These are phyloP conservation scores for Caenorhabditis angaria DNA, from an alignment of 2,888 invertebrate species.

Conservation along the genomic window DNA sequence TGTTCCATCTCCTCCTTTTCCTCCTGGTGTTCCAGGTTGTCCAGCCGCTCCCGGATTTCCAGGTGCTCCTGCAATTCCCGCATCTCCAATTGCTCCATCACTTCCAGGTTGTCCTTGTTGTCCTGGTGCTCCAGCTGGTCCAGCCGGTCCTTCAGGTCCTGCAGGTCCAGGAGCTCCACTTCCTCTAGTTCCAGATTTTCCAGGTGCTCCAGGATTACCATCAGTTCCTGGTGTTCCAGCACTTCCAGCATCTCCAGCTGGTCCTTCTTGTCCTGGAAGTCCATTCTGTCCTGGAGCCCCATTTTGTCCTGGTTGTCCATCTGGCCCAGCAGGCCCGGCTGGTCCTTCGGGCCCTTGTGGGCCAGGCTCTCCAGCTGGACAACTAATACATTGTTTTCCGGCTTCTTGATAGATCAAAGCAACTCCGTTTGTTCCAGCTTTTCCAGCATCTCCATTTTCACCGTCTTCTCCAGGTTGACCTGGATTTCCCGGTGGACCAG, in stretches of 20 bases:
- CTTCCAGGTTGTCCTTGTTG: conserved; percentile 23
- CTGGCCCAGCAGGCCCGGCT: conserved; percentile 25
- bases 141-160: no score
- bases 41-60: conserved; percentile 21
- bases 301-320: conserved; percentile 32
- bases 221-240: conserved; percentile 15
- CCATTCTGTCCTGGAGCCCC: conserved; percentile 14
- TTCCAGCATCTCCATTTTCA: no score
- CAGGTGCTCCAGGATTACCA: conserved; percentile 25
- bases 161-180: no score
- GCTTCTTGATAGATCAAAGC: neutral
- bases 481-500: conserved; percentile 40
- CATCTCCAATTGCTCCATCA: conserved; percentile 10
- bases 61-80: conserved; percentile 18
- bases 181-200: conserved; percentile 27
- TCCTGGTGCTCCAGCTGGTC: conserved; percentile 32
- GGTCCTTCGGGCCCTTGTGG: conserved; percentile 42
- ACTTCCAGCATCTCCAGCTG: conserved; percentile 16
- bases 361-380: conserved; percentile 38
- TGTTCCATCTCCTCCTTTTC: conserved; percentile 17
- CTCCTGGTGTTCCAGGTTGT: conserved; percentile 31
- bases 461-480: conserved; percentile 34
- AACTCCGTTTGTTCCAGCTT: conserved; percentile 24
- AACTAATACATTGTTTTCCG: conserved; percentile 20
- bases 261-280: conserved; percentile 23